Evolutionary conservation across 2,888 invertebrate species (phyloP), one percentile per base, ranked within the genome.

Genomic region (Lathronympha strigana): DNA sequence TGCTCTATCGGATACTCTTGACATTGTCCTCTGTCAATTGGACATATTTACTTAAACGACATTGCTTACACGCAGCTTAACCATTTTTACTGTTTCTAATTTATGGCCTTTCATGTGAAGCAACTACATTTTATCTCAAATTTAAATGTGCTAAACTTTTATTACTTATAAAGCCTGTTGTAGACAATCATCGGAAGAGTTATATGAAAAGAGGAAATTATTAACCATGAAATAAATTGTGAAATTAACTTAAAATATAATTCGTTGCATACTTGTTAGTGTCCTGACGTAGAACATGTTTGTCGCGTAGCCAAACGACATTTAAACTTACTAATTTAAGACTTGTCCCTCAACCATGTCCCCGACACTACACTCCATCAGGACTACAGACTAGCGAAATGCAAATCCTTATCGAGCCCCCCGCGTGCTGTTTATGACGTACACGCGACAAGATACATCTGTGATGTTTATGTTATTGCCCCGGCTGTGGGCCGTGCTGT

Each of bases 401-500:
- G 69, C 68, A 69, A 69, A 69, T 68, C 50, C 67, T 69, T 69
- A 68, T 69, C 75, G 74, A 76, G 80, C 81, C 82, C 80, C 76
- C 79, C 76, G 73, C 74, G 69, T 76, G 58, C 75, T 74, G 47
- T 66, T 80, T 85, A 85, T 81, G 84, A 68, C 72, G 66, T 70
- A 76, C 77, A 73, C 72, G 73, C 72, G 69, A 45, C 49, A 28
- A 45, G 80, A 80, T 81, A 78, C 83, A 83, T 84, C 81, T 79
- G 71, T 61, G 61, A 75, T 72, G 75, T 86, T 86, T 87, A 86
- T 84, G 84, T 80, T 83, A 83, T 78, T 77, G 79, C 77, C 45
- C 71, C 68, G 68, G 68, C 77, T 78, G 78, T 78, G 75, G 75
- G 74, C 70, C 49, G 75, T 70, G 69, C 69, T 64, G 68, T 67